Evolutionary conservation across 2,888 invertebrate species (phyloP).

Genomic region (Parasteatoda lunata): DNA sequence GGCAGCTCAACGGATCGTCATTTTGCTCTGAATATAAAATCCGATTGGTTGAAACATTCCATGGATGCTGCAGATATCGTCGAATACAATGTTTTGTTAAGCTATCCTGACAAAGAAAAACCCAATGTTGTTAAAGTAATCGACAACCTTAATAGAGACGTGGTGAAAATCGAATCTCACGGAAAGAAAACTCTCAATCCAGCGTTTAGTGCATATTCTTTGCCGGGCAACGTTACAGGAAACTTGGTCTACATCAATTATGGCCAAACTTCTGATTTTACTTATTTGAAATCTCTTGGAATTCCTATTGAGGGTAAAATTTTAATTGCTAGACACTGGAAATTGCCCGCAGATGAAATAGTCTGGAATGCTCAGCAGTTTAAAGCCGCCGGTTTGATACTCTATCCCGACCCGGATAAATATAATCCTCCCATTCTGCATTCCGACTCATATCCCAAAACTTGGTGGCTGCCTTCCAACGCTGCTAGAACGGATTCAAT

Average conservation of each 20-base stretch:
- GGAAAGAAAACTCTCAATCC: conserved; percentile 68
- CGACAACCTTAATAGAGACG: conserved; percentile 42
- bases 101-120: conserved; percentile 67
- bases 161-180: conserved; percentile 50
- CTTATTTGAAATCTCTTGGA: conserved; percentile 71
- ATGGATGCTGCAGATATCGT: conserved; percentile 69
- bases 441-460: conserved; percentile 73
- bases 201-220: conserved; percentile 72
- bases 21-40: conserved; percentile 67
- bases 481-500: conserved; percentile 74
- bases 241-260: conserved; percentile 75
- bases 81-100: conserved; percentile 70
- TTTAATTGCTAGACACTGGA: conserved; percentile 75
- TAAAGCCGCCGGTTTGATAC: conserved; percentile 74
- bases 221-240: conserved; percentile 70
- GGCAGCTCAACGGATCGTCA: conserved; percentile 69
- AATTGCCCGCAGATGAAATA: conserved; percentile 69
- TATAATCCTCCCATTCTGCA: conserved; percentile 70
- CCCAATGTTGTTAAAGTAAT: conserved; percentile 69
- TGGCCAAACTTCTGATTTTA: conserved; percentile 75
- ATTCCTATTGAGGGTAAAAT: conserved; percentile 75
- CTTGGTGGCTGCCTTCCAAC: conserved; percentile 74
- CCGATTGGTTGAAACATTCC: conserved; percentile 67
- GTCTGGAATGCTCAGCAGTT: conserved; percentile 72
- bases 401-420: conserved; percentile 74